Conservation (phyloP, 2,888 invertebrate genomes). For the Mythimna pallens region DNA sequence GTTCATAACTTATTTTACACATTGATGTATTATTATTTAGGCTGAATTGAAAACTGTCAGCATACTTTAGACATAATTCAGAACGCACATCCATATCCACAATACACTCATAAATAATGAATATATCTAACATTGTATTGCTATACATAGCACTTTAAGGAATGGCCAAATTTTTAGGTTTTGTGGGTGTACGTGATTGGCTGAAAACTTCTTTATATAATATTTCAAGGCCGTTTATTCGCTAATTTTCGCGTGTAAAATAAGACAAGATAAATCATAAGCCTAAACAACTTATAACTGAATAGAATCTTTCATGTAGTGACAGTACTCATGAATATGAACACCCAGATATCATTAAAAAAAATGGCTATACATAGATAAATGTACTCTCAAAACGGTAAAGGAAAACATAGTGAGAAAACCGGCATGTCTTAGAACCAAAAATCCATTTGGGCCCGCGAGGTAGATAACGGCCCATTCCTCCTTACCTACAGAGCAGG, state of each 20-base stretch:
- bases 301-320: no score
- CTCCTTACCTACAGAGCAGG: no score
- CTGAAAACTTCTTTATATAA: constrained; percentile 21
- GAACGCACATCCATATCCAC: constrained; percentile 66
- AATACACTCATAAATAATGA: constrained; percentile 65
- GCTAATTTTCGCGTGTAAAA: background rate
- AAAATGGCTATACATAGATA: no score
- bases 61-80: constrained; percentile 66
- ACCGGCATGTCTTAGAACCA: no score
- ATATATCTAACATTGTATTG: constrained; percentile 54
- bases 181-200: constrained; percentile 46
- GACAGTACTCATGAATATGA: no score
- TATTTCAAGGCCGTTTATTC: background rate
- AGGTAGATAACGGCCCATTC: no score
- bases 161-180: constrained; percentile 59
- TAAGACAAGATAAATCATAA: no score
- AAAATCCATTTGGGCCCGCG: no score
- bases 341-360: no score
- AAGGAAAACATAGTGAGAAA: no score
- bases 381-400: no score
- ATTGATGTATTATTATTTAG: constrained; percentile 1
- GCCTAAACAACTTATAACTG: no score
- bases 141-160: constrained; percentile 56
- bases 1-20: constrained; percentile 1
- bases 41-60: constrained; percentile 16